Base-by-base conservation (phyloP, 2,113 vertebrate genomes). In the Grammomys dolichurus region DNA sequence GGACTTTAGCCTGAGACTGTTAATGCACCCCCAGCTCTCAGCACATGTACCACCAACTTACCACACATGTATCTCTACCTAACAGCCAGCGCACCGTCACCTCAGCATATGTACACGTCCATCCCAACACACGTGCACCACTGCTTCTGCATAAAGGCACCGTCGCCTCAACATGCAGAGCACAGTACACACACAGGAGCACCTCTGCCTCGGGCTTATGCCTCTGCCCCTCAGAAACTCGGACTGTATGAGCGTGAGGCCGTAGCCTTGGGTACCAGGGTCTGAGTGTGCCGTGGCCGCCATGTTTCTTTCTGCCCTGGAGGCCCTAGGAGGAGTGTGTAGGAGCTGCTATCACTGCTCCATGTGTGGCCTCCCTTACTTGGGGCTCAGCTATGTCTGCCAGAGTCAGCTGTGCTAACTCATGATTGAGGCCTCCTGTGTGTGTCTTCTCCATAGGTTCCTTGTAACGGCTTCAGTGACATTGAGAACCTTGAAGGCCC, bases 391-490 rank as follows among this genome's bases (percentile, higher is more conserved):
- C 20, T 69, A 43, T 90, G 63, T 77, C 60, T 58, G 69, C 43
- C 28, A n/a, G 69, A 48, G 31, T 63, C 36, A 31, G 12, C 43
- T 0, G 0, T 12, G 58, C 40, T 31, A 36, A 22, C 60, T 82
- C 7, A 3, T 46, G 28, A 56, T 0, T 86, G 92, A 95, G 85
- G 22, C 75, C 85, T 86, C 1, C 81, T 76, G 91, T 73, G 1
- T 94, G 0, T 95, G 65, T 97, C 58, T 95, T 96, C n/a, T 93
- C 98, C 98, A 46, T 98, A 99, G 99, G 99, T 99, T 70, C 99
- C 99, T 94, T 99, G 99, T 91, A 99, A 99, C 82, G 99, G 99
- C 95, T 99, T 99, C 98, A 99, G 99, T 96, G 99, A 99, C 98
- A 99, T 99, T 56, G 99, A 99, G 98, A 99, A 99, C 24, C 99